Conservation (phyloP, 2,113 vertebrate species). For the Formicarius rufipectus region DNA sequence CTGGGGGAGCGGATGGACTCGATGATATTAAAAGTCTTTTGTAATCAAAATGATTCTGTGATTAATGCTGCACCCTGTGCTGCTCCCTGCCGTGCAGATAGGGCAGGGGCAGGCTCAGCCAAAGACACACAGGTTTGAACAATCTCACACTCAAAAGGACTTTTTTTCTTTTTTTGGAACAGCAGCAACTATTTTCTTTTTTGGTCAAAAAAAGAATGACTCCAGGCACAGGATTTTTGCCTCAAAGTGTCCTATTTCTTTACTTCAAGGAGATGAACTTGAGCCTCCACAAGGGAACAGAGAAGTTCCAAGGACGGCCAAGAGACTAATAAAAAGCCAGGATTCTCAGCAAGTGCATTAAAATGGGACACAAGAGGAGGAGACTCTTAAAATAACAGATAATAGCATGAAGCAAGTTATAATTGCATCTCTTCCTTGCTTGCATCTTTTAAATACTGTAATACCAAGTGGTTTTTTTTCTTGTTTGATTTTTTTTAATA, state of each 20-base stretch:
- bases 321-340: neutral
- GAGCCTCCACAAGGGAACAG: neutral
- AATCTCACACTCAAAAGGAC: neutral
- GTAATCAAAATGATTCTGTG: neutral
- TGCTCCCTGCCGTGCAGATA: neutral
- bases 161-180: neutral
- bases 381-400: neutral
- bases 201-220: neutral
- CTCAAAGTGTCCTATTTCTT: conserved; percentile 29
- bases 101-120: neutral
- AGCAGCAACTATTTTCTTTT: neutral
- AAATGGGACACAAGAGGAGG: conserved; percentile 7
- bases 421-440: neutral
- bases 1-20: neutral
- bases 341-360: neutral
- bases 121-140: neutral
- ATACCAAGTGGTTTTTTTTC: neutral
- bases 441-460: neutral
- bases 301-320: conserved; percentile 13
- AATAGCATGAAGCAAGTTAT: neutral
- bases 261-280: conserved; percentile 27
- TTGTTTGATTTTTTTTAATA: neutral
- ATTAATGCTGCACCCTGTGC: neutral
- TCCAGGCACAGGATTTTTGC: neutral
- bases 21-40: neutral